Percentiles rank a stretch among this genome's conserved stretches.
Conservation (phyloP, 2,113 vertebrate species). For the Hypanus sabinus region DNA sequence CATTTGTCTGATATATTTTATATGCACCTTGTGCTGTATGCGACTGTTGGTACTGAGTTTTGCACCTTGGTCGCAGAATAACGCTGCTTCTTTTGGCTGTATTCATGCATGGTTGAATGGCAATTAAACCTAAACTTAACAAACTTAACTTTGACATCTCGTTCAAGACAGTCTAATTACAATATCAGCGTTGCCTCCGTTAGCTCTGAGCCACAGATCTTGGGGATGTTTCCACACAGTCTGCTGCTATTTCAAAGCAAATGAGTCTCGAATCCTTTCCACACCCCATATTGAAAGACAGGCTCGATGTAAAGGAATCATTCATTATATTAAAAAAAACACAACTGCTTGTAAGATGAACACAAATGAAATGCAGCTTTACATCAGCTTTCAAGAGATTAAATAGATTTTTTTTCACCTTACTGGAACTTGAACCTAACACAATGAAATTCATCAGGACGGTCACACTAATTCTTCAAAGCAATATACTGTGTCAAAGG, state of each 20-base stretch:
- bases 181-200: neutral
- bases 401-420: neutral
- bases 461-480: neutral
- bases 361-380: neutral
- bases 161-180: neutral
- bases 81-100: too few species aligned
- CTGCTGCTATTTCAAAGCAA: neutral
- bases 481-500: neutral
- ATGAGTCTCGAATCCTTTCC: neutral
- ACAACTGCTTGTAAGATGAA: neutral
- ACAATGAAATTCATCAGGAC: neutral
- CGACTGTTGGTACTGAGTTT: too few species aligned
- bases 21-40: too few species aligned
- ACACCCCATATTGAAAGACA: neutral
- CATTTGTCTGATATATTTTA: too few species aligned
- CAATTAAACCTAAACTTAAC: too few species aligned
- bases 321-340: neutral
- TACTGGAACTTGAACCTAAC: neutral
- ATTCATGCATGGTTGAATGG: too few species aligned
- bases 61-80: too few species aligned
- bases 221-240: neutral
- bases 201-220: neutral
- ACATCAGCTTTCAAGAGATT: neutral
- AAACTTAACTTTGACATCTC: neutral
- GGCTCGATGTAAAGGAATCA: neutral